Percentiles rank a stretch among this genome's conserved stretches.
phyloP scores from a whole-genome alignment of 2,797 vertebrate species.

The Sebastes reedi region DNA sequence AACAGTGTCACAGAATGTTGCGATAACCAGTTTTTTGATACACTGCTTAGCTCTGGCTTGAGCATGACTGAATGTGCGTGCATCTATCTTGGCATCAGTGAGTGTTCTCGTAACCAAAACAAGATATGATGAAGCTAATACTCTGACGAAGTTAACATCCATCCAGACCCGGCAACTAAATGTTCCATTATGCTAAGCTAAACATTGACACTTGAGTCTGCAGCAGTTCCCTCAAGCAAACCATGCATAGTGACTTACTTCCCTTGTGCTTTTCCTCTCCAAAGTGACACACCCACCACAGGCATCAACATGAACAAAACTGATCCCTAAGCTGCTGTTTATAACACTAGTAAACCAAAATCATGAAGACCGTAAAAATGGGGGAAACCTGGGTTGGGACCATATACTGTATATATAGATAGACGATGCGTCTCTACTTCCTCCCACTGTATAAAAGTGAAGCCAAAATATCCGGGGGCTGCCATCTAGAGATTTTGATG shows the following conservation, averaged over 20 bases:
- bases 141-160: conserved; percentile 62
- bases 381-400: not conserved
- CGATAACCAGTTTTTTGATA: conserved; percentile 50
- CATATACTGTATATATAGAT: not conserved
- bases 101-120: conserved; percentile 67
- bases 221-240: conserved; percentile 77
- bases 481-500: no score
- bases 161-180: conserved; percentile 75
- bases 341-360: not conserved
- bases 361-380: not conserved
- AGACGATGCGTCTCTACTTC: no score
- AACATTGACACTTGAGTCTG: conserved; percentile 72
- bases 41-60: conserved; percentile 83
- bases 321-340: not conserved
- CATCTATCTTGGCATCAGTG: conserved; percentile 79
- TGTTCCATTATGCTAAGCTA: conserved; percentile 78
- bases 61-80: conserved; percentile 85
- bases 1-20: conserved; percentile 56
- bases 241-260: conserved; percentile 75
- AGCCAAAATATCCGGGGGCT: no score
- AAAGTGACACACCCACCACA: conserved; percentile 68
- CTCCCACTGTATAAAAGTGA: no score
- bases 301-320: conserved; percentile 70
- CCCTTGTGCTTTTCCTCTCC: conserved; percentile 60
- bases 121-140: conserved; percentile 61